Evolutionary conservation across 2,797 vertebrate genomes (phyloP).

Genomic region (Sebastes vulpes): DNA sequence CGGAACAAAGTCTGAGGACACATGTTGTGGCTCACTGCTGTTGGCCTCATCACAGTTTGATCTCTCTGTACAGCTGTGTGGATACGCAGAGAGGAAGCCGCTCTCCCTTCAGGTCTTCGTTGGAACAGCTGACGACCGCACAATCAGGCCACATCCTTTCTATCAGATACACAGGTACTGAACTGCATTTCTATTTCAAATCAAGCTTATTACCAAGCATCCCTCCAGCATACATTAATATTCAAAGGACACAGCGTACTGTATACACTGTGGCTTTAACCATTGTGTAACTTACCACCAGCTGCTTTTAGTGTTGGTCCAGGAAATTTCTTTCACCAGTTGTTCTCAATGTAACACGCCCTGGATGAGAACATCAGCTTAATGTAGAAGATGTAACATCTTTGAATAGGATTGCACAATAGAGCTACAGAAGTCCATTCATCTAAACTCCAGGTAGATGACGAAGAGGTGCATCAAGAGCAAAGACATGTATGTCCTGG

Average conservation of each 20-base stretch:
- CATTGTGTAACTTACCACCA: conserved; percentile 24
- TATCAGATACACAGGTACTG: conserved; percentile 93
- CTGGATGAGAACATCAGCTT: neutral
- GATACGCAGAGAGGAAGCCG: conserved; percentile 91
- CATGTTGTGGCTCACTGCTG: conserved; percentile 7
- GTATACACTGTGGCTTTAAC: conserved; percentile 3
- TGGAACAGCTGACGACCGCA: conserved; percentile 93
- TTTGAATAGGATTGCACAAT: neutral
- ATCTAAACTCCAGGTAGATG: neutral
- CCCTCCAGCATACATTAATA: neutral
- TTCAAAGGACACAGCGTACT: neutral
- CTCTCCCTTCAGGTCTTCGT: conserved; percentile 95
- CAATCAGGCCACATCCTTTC: conserved; percentile 93
- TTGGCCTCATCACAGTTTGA: conserved; percentile 33
- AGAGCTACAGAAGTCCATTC: neutral
- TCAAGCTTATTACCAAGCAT: neutral
- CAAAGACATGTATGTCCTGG: neutral
- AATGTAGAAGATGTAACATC: neutral
- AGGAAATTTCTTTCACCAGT: conserved; percentile 16
- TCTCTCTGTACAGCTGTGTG: conserved; percentile 85
- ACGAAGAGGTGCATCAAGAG: neutral
- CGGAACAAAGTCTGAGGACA: conserved; percentile 5
- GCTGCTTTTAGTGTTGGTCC: conserved; percentile 29
- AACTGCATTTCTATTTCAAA: neutral
- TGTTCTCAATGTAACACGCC: neutral